A percentile compares a stretch with the other conserved stretches of the same genome.
Conservation (phyloP, 2,113 vertebrate species). For the Urocynchramus pylzowi region DNA sequence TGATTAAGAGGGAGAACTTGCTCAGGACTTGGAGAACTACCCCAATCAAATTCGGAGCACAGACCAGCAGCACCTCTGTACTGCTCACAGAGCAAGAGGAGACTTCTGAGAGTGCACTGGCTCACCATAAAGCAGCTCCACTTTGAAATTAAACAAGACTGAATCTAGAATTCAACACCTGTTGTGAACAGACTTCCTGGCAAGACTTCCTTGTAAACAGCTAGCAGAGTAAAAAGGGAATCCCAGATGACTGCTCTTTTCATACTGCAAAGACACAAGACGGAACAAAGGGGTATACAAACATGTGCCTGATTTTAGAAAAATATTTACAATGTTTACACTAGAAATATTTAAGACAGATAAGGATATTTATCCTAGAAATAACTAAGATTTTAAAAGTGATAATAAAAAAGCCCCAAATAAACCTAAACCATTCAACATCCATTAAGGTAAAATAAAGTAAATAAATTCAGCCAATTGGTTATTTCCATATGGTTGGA, state of each 20-base stretch:
- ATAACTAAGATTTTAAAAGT: neutral
- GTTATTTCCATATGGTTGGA: conserved; percentile 71
- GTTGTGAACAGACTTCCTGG: neutral
- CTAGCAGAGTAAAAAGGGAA: neutral
- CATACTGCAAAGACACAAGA: neutral
- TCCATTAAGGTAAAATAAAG: conserved; percentile 65
- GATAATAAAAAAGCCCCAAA: neutral
- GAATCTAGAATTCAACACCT: conserved; percentile 36
- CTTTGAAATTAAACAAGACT: neutral
- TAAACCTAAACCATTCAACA: conserved; percentile 43
- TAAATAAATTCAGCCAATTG: conserved; percentile 71
- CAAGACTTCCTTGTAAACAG: neutral
- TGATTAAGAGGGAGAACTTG: neutral
- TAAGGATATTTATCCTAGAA: neutral
- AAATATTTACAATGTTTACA: conserved; percentile 22
- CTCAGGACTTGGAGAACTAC: neutral
- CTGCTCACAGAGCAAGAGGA: neutral
- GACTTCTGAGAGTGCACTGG: neutral
- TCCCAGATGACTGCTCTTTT: conserved; percentile 2
- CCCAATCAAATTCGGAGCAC: accelerated
- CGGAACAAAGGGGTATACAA: neutral
- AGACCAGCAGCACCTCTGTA: neutral
- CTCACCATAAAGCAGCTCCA: neutral
- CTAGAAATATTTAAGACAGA: neutral
- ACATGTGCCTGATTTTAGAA: neutral